A percentile compares a stretch with the other conserved stretches of the same genome.
Evolutionary conservation across 2,888 invertebrate species (phyloP).

Genomic region (Caenorhabditis virilis): DNA sequence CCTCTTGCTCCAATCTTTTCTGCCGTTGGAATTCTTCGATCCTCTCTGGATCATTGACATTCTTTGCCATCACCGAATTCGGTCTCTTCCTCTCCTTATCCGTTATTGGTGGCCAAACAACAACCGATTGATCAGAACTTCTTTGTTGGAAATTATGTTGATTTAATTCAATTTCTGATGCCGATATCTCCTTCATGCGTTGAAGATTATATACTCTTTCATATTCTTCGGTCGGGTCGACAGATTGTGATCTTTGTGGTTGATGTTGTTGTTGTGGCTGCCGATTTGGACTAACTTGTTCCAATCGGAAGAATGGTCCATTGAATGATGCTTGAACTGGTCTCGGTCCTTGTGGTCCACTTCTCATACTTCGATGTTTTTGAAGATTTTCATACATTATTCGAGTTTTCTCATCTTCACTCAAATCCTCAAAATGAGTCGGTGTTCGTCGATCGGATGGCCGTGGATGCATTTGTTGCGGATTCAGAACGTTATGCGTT

Average conservation of each 20-base stretch:
- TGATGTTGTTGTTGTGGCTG: constrained; percentile 17
- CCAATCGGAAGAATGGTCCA: constrained; percentile 67
- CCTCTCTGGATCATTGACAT: constrained; percentile 60
- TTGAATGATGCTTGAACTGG: constrained; percentile 58
- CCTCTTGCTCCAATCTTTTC: constrained; percentile 58
- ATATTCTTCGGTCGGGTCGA: constrained; percentile 23
- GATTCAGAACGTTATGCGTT: constrained; percentile 11
- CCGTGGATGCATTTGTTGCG: constrained; percentile 43
- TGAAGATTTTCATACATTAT: constrained; percentile 66
- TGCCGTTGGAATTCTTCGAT: constrained; percentile 61
- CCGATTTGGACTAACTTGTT: constrained; percentile 53
- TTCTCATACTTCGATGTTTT: constrained; percentile 48
- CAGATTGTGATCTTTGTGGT: constrained; percentile 40
- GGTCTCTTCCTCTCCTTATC: constrained; percentile 50
- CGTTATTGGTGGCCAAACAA: constrained; percentile 66
- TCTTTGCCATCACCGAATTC: constrained; percentile 56
- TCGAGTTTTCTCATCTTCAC: constrained; percentile 53
- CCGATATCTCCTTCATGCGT: constrained; percentile 40
- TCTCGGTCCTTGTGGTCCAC: constrained; percentile 34
- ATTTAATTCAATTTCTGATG: constrained; percentile 52
- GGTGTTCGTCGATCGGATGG: constrained; percentile 39
- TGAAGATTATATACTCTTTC: constrained; percentile 16
- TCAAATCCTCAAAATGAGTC: constrained; percentile 51
- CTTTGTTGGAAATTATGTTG: constrained; percentile 22
- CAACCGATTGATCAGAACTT: constrained; percentile 50